Base-by-base conservation (phyloP, 2,888 invertebrate species). In the Adineta ricciae region DNA sequence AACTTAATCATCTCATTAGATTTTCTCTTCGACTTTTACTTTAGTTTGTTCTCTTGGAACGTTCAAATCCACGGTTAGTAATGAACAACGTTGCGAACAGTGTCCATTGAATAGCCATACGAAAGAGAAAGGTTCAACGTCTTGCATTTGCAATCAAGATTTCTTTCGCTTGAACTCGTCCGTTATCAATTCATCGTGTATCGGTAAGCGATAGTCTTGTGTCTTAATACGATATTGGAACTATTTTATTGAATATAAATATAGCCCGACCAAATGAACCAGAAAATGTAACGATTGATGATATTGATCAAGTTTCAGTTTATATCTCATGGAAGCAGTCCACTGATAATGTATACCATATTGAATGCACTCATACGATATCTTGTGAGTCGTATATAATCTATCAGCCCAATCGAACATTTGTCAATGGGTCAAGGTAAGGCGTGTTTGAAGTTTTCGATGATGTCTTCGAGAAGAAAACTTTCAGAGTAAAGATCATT, bases 71-170 rank as follows among this genome's bases (percentile, higher is more conserved):
- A 56, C 49, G 11, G 9, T 56, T 7, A 54, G 73, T 32, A 85
- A 85, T 54, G 8, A 24, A 24, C 9, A 24, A 8, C 50, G 52
- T 9, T 85, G 85, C 36, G 32, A 24, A 24, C 54, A n/a, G 38
- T 85, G 85, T 78, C 85, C 85, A 46, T 73, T 54, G 32, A 54
- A 85, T 36, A 85, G 85, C 36, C 50, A 84, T 41, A 50, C 85
- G 38, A 56, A 36, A 19, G 24, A 52, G 54, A 83, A 46, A 46
- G 83, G 64, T 11, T 83, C 83, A 52, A n/a, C 73, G 32, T 49
- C 49, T n/a, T 85, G 85, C 36, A 46, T 27, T 27, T 85, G 85
- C 36, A 82, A 83, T 16, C 84, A 85, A 41, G 82, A 84, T n/a
- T 84, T 83, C 36, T 85, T 84, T 84, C 83, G 85, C 2, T 41